These are phyloP conservation scores for Dreissena rostriformis DNA, from an alignment of 1,140 invertebrate genomes.

Conservation along the genomic window DNA sequence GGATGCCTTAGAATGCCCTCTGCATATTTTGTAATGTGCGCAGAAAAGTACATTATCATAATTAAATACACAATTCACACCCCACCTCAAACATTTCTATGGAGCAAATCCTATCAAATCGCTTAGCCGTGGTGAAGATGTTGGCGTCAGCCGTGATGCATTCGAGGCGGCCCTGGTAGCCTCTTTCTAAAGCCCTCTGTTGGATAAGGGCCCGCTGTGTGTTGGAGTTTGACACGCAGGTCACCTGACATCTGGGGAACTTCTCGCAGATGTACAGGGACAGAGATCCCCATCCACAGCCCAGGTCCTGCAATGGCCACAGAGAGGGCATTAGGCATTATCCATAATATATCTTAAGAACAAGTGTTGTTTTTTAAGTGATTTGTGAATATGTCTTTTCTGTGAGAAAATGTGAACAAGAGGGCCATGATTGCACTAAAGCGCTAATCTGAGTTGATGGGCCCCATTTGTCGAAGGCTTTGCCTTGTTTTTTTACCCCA, in stretches of 20 bases:
- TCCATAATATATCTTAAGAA: too few relatives aligned
- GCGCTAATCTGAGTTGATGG: too few relatives aligned
- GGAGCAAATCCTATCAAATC: slow-evolving; percentile 74
- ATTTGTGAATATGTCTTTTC: too few relatives aligned
- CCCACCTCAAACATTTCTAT: slow-evolving; percentile 78
- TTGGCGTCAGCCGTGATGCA: slow-evolving; percentile 74
- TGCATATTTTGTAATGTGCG: not conserved
- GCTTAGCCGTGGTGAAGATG: slow-evolving; percentile 65
- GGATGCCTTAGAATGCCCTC: too few relatives aligned
- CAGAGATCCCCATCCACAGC: slow-evolving; percentile 77
- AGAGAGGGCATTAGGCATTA: too few relatives aligned
- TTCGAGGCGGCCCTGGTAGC: slow-evolving; percentile 65
- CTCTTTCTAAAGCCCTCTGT: slow-evolving; percentile 55
- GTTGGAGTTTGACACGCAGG: slow-evolving; percentile 76
- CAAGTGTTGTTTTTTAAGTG: too few relatives aligned
- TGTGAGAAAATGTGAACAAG: too few relatives aligned
- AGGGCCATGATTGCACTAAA: too few relatives aligned
- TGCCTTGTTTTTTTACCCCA: too few relatives aligned
- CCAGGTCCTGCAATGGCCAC: slow-evolving; percentile 67
- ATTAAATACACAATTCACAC: not conserved
- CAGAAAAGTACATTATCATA: not conserved
- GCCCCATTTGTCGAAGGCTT: too few relatives aligned
- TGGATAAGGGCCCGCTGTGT: slow-evolving; percentile 71
- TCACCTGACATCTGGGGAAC: slow-evolving; percentile 72
- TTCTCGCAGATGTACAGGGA: slow-evolving; percentile 71